A percentile compares a stretch with the other conserved stretches of the same genome.
Conservation (phyloP, 2,797 vertebrate genomes). For the Chaunax sp. region DNA sequence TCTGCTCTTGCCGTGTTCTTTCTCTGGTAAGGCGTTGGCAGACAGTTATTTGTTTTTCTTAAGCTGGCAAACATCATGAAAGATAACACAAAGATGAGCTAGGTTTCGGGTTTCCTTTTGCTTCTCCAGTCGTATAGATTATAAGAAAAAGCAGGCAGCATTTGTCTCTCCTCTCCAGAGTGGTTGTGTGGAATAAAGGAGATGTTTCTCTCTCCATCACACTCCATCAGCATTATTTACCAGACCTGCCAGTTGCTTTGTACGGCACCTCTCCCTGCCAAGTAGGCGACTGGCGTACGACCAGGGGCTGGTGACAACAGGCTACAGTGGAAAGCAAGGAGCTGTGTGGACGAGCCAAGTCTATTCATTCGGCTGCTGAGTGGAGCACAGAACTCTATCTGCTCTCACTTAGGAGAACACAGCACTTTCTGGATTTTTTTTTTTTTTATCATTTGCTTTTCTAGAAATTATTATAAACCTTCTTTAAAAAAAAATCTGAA, state of each 20-base stretch:
- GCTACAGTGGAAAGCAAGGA: slow-evolving; percentile 83
- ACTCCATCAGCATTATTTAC: slow-evolving; percentile 85
- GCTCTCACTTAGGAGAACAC: slow-evolving; percentile 61
- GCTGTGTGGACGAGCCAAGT: slow-evolving; percentile 81
- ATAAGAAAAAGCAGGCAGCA: slow-evolving; percentile 46
- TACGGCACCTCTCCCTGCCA: slow-evolving; percentile 84
- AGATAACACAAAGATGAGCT: slow-evolving; percentile 71
- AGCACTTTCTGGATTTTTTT: slow-evolving; percentile 56
- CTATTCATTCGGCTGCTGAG: slow-evolving; percentile 76
- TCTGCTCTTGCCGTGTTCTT: slow-evolving; percentile 56
- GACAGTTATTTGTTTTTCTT: slow-evolving; percentile 67
- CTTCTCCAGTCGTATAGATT: slow-evolving; percentile 58
- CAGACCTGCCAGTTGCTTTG: slow-evolving; percentile 86
- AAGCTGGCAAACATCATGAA: slow-evolving; percentile 69
- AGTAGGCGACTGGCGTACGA: slow-evolving; percentile 85
- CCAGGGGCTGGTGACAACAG: slow-evolving; percentile 87
- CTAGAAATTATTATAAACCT: slow-evolving; percentile 59
- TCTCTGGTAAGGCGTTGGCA: slow-evolving; percentile 65
- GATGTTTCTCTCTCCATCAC: slow-evolving; percentile 80
- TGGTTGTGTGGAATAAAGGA: slow-evolving; percentile 79
- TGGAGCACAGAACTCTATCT: slow-evolving; percentile 76
- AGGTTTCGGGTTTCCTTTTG: slow-evolving; percentile 51
- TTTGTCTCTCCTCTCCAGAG: slow-evolving; percentile 73
- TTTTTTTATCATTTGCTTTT: slow-evolving; percentile 42
- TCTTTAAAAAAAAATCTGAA: background rate